These are phyloP conservation scores for Ciconia nigra DNA, from an alignment of 2,797 vertebrate genomes.

Conservation along the genomic window DNA sequence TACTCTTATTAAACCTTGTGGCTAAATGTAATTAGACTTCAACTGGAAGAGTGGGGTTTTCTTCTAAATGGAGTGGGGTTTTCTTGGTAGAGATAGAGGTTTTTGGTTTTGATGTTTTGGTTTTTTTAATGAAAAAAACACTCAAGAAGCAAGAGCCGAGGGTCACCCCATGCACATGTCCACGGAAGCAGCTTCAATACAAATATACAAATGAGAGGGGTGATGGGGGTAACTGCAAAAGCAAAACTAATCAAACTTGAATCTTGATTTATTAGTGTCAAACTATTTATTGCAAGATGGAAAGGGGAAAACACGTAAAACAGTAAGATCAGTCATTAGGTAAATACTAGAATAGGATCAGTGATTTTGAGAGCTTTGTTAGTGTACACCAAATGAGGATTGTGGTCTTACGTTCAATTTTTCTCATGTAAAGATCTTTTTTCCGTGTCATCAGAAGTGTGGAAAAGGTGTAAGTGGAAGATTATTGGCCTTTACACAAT, in stretches of 20 bases:
- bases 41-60: background rate
- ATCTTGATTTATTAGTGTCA: background rate
- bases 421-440: background rate
- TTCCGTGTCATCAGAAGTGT: background rate
- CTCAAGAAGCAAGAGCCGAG: background rate
- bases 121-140: background rate
- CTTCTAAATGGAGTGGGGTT: background rate
- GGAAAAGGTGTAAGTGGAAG: background rate
- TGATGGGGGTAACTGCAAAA: background rate
- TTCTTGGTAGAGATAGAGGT: background rate
- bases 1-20: background rate
- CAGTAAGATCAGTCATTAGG: background rate
- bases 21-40: background rate
- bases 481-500: background rate
- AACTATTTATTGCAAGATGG: background rate
- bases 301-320: background rate
- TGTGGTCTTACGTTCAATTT: background rate
- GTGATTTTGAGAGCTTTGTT: background rate
- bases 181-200: background rate
- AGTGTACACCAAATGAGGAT: background rate
- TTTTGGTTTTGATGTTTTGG: background rate
- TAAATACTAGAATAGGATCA: background rate
- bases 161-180: background rate
- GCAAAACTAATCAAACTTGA: background rate
- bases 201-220: background rate